Evolutionary conservation across 2,888 invertebrate genomes (phyloP), one percentile per base, ranked within the genome.

Genomic region (Drosophila colorata): DNA sequence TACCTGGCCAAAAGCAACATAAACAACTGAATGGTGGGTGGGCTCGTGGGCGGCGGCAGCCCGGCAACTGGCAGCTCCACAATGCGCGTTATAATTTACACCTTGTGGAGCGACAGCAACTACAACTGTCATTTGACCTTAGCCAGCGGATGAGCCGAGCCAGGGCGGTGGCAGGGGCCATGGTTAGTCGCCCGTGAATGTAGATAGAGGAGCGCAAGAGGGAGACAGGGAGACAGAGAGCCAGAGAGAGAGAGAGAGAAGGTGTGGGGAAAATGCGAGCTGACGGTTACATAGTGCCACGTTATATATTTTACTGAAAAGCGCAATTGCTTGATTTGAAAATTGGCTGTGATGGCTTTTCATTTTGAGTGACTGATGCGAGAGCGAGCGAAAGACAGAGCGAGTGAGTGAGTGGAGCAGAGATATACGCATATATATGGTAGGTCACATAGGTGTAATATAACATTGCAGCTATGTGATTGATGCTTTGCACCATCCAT

Each of bases 41-140:
- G 43, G n/a, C 9, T 14, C 14, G 1, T 28, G 52, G 14, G 11
- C 4, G 2, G 23, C 23, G 5, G 31, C 9, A 20, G 40, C 61
- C 79, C 66, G 83, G 49, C 65, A 69, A 53, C 61, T 76, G 81
- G 79, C 79, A 80, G 75, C 69, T 70, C 35, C 81, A 84, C 82
- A 87, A 87, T 80, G 82, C 86, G 83, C 86, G 83, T 88, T 86
- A 86, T 88, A 84, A 84, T 84, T 84, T 84, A 88, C 88, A 84
- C 83, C 83, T 82, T 69, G 78, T 67, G 64, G 33, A 70, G 71
- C 63, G 67, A 68, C 78, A 68, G 70, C 71, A 77, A 79, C 88
- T 83, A 82, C 82, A 87, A 78, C 72, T 86, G 88, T 80, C 87
- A 74, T 80, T 80, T 80, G 86, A 88, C 88, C 88, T 88, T 86